Evolutionary conservation across 2,888 invertebrate genomes (phyloP).

Genomic region (Tachina fera): DNA sequence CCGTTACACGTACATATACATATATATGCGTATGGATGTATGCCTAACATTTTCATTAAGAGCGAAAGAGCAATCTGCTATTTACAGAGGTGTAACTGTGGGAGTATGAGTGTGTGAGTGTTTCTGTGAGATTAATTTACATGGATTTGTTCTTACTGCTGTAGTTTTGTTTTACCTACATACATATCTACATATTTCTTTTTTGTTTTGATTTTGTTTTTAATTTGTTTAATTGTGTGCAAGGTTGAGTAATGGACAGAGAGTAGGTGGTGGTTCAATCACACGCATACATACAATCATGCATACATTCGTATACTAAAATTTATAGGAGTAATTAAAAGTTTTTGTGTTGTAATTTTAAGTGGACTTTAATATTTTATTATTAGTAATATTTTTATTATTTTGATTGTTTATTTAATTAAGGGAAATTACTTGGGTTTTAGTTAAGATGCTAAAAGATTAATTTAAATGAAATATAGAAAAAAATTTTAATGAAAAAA

Average conservation of each 20-base stretch:
- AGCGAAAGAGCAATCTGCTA: neutral
- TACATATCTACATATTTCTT: neutral
- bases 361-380: neutral
- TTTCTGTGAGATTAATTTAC: neutral
- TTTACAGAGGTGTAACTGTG: neutral
- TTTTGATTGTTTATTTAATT: neutral
- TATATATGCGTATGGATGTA: neutral
- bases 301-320: constrained; percentile 3
- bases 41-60: neutral
- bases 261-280: too few relatives aligned
- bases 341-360: constrained; percentile 21
- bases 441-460: too few relatives aligned
- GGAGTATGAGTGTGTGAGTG: neutral
- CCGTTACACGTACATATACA: neutral
- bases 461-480: too few relatives aligned
- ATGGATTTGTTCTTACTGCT: neutral
- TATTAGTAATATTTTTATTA: neutral
- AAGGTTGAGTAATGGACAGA: neutral
- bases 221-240: neutral
- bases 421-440: too few relatives aligned
- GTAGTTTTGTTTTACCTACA: too few relatives aligned
- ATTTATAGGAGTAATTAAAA: constrained; percentile 47
- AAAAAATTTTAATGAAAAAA: too few relatives aligned
- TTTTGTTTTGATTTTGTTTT: constrained; percentile 20
- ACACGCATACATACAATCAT: too few relatives aligned